Evolutionary conservation across 2,113 vertebrate genomes (phyloP).

Genomic region (Rallus limicola): DNA sequence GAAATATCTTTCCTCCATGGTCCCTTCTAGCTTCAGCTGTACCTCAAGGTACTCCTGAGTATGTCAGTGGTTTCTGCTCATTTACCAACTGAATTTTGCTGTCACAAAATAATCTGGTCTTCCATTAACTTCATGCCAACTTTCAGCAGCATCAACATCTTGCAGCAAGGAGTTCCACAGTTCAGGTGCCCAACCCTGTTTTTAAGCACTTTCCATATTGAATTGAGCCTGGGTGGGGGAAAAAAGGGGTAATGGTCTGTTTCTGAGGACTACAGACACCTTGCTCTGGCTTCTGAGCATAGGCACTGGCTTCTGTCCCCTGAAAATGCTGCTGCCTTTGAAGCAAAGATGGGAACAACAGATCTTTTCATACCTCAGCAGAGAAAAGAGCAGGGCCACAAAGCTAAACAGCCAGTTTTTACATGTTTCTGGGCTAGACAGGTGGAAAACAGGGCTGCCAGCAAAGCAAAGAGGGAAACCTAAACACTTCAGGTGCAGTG

Average conservation of each 20-base stretch:
- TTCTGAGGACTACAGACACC: background rate
- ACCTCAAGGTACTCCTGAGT: background rate
- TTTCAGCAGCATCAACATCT: background rate
- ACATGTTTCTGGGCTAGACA: background rate
- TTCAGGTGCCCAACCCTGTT: background rate
- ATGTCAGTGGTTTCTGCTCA: background rate
- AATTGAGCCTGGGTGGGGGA: background rate
- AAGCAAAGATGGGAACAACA: background rate
- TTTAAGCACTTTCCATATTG: background rate
- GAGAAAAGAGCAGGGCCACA: background rate
- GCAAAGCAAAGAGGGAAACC: background rate
- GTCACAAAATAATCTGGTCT: background rate
- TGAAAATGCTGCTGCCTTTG: background rate
- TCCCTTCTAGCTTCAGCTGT: background rate
- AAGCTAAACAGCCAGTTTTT: background rate
- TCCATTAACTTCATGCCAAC: background rate
- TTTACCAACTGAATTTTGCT: background rate
- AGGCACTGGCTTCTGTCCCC: background rate
- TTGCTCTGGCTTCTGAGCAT: background rate
- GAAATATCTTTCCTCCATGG: background rate
- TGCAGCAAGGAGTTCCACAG: background rate
- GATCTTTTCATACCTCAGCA: background rate
- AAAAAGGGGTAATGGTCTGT: background rate
- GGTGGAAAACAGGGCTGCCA: conserved; percentile 1
- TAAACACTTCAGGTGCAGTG: background rate